Percentiles rank a stretch among this genome's conserved stretches.
Conservation (phyloP, 2,888 invertebrate species). For the Hyposoter didymator region DNA sequence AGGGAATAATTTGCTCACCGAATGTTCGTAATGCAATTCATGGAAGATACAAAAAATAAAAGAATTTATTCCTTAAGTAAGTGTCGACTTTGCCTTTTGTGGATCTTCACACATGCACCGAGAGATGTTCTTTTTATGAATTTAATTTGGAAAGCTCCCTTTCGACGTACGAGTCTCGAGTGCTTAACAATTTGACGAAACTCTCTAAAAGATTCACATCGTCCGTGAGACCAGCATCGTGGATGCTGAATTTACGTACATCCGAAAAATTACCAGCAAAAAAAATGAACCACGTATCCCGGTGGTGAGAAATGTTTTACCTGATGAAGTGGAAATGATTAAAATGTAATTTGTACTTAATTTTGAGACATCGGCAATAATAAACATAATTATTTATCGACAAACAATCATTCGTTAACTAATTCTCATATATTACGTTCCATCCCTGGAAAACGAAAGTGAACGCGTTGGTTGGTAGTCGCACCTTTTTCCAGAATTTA, state of each 20-base stretch:
- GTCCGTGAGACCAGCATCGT: background rate
- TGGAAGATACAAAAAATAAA: constrained; percentile 17
- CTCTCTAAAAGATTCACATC: background rate
- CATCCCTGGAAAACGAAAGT: background rate
- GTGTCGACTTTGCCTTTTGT: background rate
- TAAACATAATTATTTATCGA: too few species aligned
- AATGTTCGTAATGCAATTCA: background rate
- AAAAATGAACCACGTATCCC: background rate
- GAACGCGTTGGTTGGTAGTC: background rate
- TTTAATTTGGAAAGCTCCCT: background rate
- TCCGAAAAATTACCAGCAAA: background rate
- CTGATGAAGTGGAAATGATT: too few species aligned
- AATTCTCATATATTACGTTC: background rate
- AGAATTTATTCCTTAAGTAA: background rate
- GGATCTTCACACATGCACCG: background rate
- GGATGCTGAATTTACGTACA: background rate
- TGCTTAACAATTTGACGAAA: background rate
- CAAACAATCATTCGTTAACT: background rate
- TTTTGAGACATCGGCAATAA: too few species aligned
- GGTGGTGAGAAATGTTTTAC: background rate
- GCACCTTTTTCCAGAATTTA: background rate
- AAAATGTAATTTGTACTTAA: too few species aligned
- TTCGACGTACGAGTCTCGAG: background rate
- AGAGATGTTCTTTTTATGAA: background rate
- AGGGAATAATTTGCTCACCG: constrained; percentile 49